phyloP scores from a whole-genome alignment of 2,888 invertebrate genomes.

The Apeira syringaria region DNA sequence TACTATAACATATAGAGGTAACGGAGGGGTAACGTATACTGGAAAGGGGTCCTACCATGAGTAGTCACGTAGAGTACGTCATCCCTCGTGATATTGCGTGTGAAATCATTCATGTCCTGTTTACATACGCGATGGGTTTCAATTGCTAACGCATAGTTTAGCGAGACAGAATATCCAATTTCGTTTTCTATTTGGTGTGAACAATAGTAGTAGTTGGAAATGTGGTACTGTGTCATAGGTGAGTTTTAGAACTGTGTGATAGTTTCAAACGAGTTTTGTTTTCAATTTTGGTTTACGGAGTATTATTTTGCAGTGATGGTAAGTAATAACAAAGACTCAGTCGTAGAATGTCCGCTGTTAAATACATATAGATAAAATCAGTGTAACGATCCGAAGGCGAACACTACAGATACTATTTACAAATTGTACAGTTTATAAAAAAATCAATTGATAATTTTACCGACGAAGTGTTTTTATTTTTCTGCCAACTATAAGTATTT shows the following conservation, averaged over 20 bases:
- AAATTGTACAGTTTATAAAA: too few relatives aligned
- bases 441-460: too few relatives aligned
- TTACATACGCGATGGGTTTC: conserved; percentile 48
- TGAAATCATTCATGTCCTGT: conserved; percentile 55
- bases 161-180: conserved; percentile 30
- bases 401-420: too few relatives aligned
- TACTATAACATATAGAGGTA: conserved; percentile 54
- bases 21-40: conserved; percentile 13
- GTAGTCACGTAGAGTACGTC: conserved; percentile 29
- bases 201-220: conserved; percentile 11
- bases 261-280: not conserved
- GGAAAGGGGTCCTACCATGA: conserved; percentile 9
- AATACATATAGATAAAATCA: too few relatives aligned
- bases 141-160: conserved; percentile 46
- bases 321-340: too few relatives aligned
- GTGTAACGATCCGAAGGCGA: too few relatives aligned
- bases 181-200: conserved; percentile 20
- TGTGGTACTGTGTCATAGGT: not conserved
- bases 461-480: too few relatives aligned
- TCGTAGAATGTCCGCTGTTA: too few relatives aligned
- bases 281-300: not conserved
- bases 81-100: conserved; percentile 39
- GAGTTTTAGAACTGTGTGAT: not conserved
- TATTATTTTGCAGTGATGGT: too few relatives aligned
- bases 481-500: too few relatives aligned